Evolutionary conservation across 2,888 invertebrate genomes (phyloP).

Genomic region (Nemurella pictetii): DNA sequence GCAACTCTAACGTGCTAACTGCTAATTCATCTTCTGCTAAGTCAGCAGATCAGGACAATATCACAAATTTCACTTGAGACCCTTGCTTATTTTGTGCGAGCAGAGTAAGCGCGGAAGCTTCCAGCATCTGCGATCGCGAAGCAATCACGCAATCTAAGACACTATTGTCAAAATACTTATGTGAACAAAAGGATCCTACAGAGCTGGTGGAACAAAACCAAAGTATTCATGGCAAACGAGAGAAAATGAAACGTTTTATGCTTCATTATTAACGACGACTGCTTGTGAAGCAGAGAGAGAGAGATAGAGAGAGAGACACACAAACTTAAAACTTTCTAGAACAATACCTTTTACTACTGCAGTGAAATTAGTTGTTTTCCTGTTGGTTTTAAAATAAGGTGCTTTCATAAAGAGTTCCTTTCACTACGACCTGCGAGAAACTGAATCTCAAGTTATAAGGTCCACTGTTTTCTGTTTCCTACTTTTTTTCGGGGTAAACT

Average conservation of each 20-base stretch:
- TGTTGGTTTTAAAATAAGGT: background rate
- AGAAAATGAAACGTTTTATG: background rate
- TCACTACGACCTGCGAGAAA: background rate
- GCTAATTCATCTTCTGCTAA: too few relatives aligned
- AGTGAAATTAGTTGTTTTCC: slow-evolving; percentile 10
- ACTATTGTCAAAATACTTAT: background rate
- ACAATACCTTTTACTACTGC: background rate
- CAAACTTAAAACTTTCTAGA: background rate
- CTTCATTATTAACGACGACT: background rate
- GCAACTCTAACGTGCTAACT: too few relatives aligned
- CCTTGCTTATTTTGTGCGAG: too few relatives aligned
- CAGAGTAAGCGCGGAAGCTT: too few relatives aligned
- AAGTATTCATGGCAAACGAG: background rate
- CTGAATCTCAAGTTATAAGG: background rate
- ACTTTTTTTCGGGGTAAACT: background rate
- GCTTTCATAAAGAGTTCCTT: background rate
- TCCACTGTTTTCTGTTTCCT: background rate
- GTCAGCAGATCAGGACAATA: too few relatives aligned
- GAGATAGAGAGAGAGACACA: background rate
- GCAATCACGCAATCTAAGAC: background rate
- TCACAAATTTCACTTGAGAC: too few relatives aligned
- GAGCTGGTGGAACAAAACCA: background rate
- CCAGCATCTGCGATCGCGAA: background rate
- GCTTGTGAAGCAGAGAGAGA: background rate
- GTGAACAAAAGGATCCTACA: background rate